These are phyloP conservation scores for Collichthys lucidus DNA, from an alignment of 2,113 vertebrate genomes.

Conservation along the genomic window DNA sequence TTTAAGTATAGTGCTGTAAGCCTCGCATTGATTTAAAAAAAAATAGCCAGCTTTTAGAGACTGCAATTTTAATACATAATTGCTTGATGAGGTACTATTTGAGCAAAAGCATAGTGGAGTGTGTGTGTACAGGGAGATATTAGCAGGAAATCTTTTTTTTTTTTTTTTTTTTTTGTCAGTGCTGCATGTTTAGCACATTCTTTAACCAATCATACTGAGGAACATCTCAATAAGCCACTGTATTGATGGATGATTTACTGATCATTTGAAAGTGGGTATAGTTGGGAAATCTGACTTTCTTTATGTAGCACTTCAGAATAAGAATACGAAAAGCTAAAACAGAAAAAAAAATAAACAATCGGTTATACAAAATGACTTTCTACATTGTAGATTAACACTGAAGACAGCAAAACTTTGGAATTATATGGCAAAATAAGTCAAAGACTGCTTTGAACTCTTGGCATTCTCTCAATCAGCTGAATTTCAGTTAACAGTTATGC, in stretches of 20 bases:
- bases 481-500: no score
- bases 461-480: no score
- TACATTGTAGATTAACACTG: no score
- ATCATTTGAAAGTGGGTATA: not conserved
- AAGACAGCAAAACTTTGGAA: no score
- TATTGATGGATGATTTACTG: not conserved
- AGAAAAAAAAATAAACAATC: no score
- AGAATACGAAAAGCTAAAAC: no score
- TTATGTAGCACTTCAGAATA: no score
- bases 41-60: slow-evolving; percentile 17
- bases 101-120: not conserved
- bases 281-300: not conserved
- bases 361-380: no score
- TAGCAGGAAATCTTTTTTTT: not conserved
- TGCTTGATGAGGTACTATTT: slow-evolving; percentile 2
- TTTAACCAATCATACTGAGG: not conserved
- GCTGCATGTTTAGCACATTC: not conserved
- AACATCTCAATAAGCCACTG: not conserved
- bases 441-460: no score
- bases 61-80: slow-evolving; percentile 5
- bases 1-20: slow-evolving; percentile 2
- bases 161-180: no score
- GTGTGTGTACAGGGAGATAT: not conserved
- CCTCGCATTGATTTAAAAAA: slow-evolving; percentile 14
- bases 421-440: no score